phyloP scores from a whole-genome alignment of 2,888 invertebrate species.

The Serripes groenlandicus region DNA sequence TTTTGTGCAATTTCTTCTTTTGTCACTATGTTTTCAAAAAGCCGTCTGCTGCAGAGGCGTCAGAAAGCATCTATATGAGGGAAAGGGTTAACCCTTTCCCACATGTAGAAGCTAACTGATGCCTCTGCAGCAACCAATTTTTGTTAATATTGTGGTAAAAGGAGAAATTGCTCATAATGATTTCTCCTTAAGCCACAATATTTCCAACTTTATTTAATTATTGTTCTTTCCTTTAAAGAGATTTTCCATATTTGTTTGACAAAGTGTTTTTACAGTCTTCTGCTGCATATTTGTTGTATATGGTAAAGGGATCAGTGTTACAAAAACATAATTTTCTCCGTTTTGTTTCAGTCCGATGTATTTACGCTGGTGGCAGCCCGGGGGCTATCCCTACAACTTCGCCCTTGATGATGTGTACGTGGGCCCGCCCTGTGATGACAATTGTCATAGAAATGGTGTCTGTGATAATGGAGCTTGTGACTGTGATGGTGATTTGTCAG shows the following conservation, averaged over 20 bases:
- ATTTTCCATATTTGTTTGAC: too few relatives aligned
- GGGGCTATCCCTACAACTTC: conserved; percentile 82
- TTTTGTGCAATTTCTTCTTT: background rate
- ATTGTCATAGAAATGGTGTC: conserved; percentile 85
- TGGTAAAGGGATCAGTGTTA: too few relatives aligned
- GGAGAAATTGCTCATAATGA: background rate
- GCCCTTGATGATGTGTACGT: conserved; percentile 86
- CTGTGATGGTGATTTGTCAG: conserved; percentile 75
- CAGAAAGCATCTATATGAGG: background rate
- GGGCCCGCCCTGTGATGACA: conserved; percentile 85
- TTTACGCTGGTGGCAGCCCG: conserved; percentile 84
- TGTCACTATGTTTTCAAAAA: background rate
- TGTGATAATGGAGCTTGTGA: conserved; percentile 82
- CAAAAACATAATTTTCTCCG: too few relatives aligned
- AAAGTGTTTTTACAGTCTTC: too few relatives aligned
- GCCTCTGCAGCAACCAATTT: too few relatives aligned
- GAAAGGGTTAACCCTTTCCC: background rate
- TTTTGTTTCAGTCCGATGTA: conserved; percentile 77
- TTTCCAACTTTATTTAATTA: too few relatives aligned
- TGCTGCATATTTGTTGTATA: too few relatives aligned
- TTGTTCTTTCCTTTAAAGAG: too few relatives aligned
- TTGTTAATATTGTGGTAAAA: background rate
- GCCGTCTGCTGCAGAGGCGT: background rate
- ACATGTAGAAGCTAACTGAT: background rate
- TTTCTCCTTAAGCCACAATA: background rate